A percentile compares a stretch with the other conserved stretches of the same genome.
phyloP scores from a whole-genome alignment of 2,888 invertebrate genomes.

The Tachina fera region DNA sequence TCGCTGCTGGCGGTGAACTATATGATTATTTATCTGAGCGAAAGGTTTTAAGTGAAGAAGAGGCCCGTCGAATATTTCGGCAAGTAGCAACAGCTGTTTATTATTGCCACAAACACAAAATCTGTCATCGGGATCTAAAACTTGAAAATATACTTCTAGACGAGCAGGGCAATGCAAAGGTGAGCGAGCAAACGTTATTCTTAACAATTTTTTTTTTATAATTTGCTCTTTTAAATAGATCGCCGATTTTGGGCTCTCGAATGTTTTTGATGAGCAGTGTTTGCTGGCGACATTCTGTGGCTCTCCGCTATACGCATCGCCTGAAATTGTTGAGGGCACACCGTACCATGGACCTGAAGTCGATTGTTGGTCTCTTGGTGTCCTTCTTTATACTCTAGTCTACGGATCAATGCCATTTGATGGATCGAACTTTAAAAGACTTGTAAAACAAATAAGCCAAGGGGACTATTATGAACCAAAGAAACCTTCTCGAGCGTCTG shows the following conservation, averaged over 20 bases:
- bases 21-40: constrained; percentile 97
- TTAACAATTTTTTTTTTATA: not conserved
- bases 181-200: constrained; percentile 80
- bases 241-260: constrained; percentile 99
- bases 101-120: constrained; percentile 99
- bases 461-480: constrained; percentile 99
- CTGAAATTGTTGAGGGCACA: constrained; percentile 98
- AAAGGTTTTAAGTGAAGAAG: constrained; percentile 94
- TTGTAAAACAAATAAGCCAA: constrained; percentile 98
- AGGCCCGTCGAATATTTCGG: constrained; percentile 96
- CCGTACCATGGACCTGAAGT: constrained; percentile 99
- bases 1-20: constrained; percentile 98
- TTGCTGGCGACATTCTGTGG: constrained; percentile 97
- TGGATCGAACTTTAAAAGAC: constrained; percentile 98
- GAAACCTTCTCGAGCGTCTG: constrained; percentile 96
- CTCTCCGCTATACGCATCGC: constrained; percentile 97
- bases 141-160: constrained; percentile 97
- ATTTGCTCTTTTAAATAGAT: constrained; percentile 85
- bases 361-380: constrained; percentile 97
- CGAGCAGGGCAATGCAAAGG: constrained; percentile 97
- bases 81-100: constrained; percentile 98
- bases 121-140: constrained; percentile 97
- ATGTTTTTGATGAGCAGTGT: constrained; percentile 95
- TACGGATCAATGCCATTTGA: constrained; percentile 99
- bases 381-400: constrained; percentile 97